Base-by-base conservation (phyloP, 2,797 vertebrate genomes). In the Steatocranus sp. region DNA sequence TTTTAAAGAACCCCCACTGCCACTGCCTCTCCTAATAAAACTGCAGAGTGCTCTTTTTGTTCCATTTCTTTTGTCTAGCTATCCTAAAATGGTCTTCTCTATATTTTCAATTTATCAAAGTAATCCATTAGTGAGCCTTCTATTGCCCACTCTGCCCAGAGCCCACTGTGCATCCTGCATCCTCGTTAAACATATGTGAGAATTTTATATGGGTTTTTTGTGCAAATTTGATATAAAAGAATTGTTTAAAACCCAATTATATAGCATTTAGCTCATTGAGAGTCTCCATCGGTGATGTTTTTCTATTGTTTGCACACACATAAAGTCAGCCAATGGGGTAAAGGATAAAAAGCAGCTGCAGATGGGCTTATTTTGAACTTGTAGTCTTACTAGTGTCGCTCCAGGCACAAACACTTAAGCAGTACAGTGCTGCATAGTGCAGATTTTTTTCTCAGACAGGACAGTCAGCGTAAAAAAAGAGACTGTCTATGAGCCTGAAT, bases 281-380 rank as follows among this genome's bases (percentile, higher is more conserved):
- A 74, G 85, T 73, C 38, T 76, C 17, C 17, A 61, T 77, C 68
- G 11, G 50, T 30, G 23, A 27, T 78, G 61, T 46, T 85, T 58
- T 49, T 76, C 50, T 23, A 84, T 78, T 88, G 75, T 88, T 88
- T 83, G 48, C 83, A 83, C 85, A 86, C 76, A 89, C 36, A 87
- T 75, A 25, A 75, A 85, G 63, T 80, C 75, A 76, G 83, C 80
- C 91, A 77, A 43, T 25, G 82, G 88, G 78, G 34, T 76, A 80
- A 75, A 76, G 49, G 79, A 87, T 80, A 56, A 88, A 90, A 83
- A 88, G 76, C 83, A 83, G 85, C 78, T 83, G 83, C 83, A 83
- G 81, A 75, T 81, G 81, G 70, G 75, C 77, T 86, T 38, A 63
- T 88, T 89, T 86, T 80, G 68, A 56, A 76, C 87, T 85, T 82